These are phyloP conservation scores for Pocillopora grandis DNA, from an alignment of 92 coral and sea anemone genomes.

Conservation along the genomic window DNA sequence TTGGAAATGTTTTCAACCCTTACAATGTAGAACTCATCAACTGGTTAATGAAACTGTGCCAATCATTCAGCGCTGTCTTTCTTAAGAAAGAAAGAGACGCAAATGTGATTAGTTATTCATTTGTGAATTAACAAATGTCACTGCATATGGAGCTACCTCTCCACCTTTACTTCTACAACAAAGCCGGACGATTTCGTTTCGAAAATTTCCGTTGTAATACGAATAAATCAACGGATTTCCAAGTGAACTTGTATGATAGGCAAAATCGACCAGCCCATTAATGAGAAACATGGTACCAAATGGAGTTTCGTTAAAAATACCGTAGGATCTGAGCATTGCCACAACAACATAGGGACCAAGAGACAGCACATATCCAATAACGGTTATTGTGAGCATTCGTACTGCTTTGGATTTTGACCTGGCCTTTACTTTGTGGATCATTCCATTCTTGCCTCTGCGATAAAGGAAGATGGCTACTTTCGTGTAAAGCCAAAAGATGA, in stretches of 20 bases:
- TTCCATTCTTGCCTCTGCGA: slow-evolving; percentile 49
- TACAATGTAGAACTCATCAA: too few species aligned
- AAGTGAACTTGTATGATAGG: slow-evolving; percentile 53
- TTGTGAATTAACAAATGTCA: not conserved
- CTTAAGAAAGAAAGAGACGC: too few species aligned
- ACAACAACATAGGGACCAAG: slow-evolving; percentile 55
- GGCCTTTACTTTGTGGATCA: slow-evolving; percentile 48
- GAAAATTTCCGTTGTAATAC: slow-evolving; percentile 60
- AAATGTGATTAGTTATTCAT: not conserved
- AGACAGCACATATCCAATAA: slow-evolving; percentile 44
- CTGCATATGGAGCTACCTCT: not conserved
- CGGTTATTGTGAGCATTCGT: slow-evolving; percentile 62
- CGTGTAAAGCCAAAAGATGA: slow-evolving; percentile 45
- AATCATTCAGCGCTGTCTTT: too few species aligned
- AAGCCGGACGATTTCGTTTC: slow-evolving; percentile 36
- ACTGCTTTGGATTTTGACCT: slow-evolving; percentile 66
- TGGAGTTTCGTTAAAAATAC: slow-evolving; percentile 35
- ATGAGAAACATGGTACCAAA: slow-evolving; percentile 39
- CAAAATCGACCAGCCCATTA: slow-evolving; percentile 29
- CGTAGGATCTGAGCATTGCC: slow-evolving; percentile 54
- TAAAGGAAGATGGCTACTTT: slow-evolving; percentile 33
- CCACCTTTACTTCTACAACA: not conserved
- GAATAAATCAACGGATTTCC: slow-evolving; percentile 64
- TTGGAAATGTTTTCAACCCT: too few species aligned
- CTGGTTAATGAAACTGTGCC: too few species aligned